phyloP scores from a whole-genome alignment of 2,888 invertebrate species.

The Drosophila rellima region DNA sequence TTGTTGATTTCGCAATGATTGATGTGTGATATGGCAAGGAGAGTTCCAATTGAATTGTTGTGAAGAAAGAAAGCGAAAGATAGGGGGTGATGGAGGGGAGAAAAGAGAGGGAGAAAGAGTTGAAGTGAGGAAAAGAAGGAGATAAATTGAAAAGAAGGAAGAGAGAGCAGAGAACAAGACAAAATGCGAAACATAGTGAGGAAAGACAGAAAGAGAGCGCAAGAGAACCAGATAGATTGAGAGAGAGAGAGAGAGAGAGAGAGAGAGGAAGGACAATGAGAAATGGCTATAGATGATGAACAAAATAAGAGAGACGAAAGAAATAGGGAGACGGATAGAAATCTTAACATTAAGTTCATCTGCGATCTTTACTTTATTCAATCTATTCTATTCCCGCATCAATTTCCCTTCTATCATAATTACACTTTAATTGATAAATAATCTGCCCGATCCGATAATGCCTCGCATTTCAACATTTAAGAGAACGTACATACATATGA shows the following conservation, averaged over 20 bases:
- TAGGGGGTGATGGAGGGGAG: not conserved
- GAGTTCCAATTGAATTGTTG: constrained; percentile 49
- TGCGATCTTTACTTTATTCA: not conserved
- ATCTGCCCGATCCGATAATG: not conserved
- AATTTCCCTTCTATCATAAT: not conserved
- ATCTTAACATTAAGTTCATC: not conserved
- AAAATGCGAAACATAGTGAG: not conserved
- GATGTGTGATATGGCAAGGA: constrained; percentile 39
- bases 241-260: not conserved
- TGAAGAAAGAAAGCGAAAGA: not conserved
- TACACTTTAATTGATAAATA: constrained; percentile 12
- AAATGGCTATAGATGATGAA: not conserved
- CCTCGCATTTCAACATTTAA: not conserved
- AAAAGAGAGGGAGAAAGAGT: not conserved
- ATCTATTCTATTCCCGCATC: not conserved
- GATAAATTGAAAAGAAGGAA: not conserved
- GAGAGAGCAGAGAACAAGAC: not conserved
- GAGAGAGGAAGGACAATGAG: not conserved
- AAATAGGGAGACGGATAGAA: too few relatives aligned
- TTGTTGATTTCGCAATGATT: constrained; percentile 43
- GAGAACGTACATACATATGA: not conserved
- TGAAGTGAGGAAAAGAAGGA: not conserved
- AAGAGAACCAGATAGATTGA: not conserved
- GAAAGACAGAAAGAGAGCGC: not conserved
- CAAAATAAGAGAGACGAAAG: not conserved